Evolutionary conservation across 2,797 vertebrate species (phyloP), one percentile per base, ranked within the genome.

Genomic region (Zalophus californianus): DNA sequence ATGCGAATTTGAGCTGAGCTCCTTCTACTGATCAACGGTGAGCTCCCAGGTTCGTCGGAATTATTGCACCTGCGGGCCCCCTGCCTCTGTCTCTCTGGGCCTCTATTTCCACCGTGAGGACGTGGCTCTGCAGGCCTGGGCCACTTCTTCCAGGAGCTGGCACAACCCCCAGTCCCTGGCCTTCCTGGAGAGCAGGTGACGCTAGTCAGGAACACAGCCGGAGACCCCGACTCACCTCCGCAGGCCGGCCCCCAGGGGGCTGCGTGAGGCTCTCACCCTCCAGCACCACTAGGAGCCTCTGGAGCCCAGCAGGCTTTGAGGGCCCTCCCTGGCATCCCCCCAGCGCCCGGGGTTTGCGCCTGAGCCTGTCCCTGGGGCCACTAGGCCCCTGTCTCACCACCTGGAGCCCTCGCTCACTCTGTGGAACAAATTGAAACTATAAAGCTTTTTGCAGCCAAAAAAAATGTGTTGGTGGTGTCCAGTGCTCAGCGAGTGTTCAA

Each of bases 321-420:
- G 13, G 41, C 13, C 25, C 41, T 50, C 35, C 23, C 70, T 7
- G 70, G 25, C 23, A 7, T 15, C 12, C 23, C 70, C 23, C 38
- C 0, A 3, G 32, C 14, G 23, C 23, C 21, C 21, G 21, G 35
- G 18, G n/a, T 5, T 72, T 1, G 21, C 1, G 12, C 35, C 70
- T 23, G 1, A 73, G 38, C 5, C 38, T 44, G 38, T 72, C 38
- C 38, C 38, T 72, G 38, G 7, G 0, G 38, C 25, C 72, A 15
- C 25, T 7, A 44, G 23, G 41, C 23, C 15, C 23, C 72, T 27
- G 72, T 73, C 38, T 73, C 70, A 15, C 41, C 2, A 2, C 23
- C 41, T 1, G 7, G 72, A 44, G 41, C 41, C 72, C 7, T 73
- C 3, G 3, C 41, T 41, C 72, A 48, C 72, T 27, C 41, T 2